Base-by-base conservation (phyloP, 2,113 vertebrate genomes). In the Tor tambroides region DNA sequence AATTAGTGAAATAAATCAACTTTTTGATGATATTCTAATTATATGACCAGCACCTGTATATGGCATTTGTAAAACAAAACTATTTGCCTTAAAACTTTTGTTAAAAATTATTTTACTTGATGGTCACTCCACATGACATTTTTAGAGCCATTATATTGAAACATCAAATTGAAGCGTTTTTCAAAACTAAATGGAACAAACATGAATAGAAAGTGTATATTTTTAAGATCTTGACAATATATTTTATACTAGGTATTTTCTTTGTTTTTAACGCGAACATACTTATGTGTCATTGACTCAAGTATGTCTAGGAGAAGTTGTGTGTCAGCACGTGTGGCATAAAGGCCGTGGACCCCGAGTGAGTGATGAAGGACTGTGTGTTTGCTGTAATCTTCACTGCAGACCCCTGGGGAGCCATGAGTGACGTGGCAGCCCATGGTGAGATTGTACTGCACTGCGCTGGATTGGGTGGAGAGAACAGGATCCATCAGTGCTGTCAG, bases 401-500 rank as follows among this genome's bases (percentile, higher is more conserved):
- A 74, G 49, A 56, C 41, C 69, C 63, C 43, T 11, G 19, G 61
- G 67, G 71, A 65, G 46, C 72, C 69, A 28, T 43, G 76, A 41
- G 30, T 82, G 77, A 85, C 32, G 35, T 38, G 41, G 15, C 5
- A 28, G 74, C 8, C 84, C 12, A 32, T 4, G 2, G 11, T 71
- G 75, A 43, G 80, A 87, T 89, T 86, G 80, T 78, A 74, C 72
- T 17, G 54, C 74, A 15, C 41, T 41, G 8, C 41, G 41, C 41
- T 41, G 41, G 41, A 67, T 23, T 56, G 56, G 85, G 78, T 26
- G 80, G 86, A 56, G 81, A 82, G 26, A 63, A 41, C 85, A 28
- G 56, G 84, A 89, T 89, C 83, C 38, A 90, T 91, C 89, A 90
- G 65, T 77, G 80, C 76, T 86, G 83, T 46, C 46, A 74, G 80